These are phyloP conservation scores for Glyptemys insculpta DNA, from an alignment of 2,797 vertebrate species.

Conservation along the genomic window DNA sequence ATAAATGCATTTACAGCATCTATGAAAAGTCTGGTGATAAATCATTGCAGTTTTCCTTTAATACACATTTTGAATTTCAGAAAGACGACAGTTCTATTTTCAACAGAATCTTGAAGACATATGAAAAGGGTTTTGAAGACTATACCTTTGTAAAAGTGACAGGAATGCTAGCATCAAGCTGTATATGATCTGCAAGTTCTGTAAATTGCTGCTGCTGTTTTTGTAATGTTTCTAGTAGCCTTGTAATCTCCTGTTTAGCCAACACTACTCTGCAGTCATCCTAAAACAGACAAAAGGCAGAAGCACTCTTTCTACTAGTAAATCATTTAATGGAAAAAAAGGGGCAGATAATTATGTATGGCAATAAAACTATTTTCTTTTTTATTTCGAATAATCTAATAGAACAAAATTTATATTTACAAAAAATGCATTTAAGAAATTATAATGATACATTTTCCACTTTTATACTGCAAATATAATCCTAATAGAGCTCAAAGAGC, in stretches of 20 bases:
- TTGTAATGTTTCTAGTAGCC: constrained; percentile 94
- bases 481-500: not conserved
- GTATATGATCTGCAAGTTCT: constrained; percentile 95
- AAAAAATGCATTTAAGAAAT: not conserved
- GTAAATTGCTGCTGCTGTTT: constrained; percentile 99
- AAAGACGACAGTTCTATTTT: not conserved
- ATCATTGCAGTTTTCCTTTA: not conserved
- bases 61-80: not conserved
- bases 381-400: not conserved
- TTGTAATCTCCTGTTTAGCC: constrained; percentile 97
- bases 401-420: not conserved
- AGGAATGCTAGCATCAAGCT: constrained; percentile 97
- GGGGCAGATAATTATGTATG: not conserved
- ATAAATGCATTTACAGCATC: not conserved
- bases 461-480: not conserved
- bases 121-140: not conserved
- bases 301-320: not conserved
- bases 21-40: not conserved
- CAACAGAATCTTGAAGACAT: not conserved
- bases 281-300: constrained; percentile 74
- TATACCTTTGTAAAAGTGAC: constrained; percentile 98
- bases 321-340: not conserved
- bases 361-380: not conserved
- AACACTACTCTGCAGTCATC: constrained; percentile 98
- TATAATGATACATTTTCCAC: not conserved